Evolutionary conservation across 2,113 vertebrate species (phyloP).

Genomic region (Urocitellus parryii): DNA sequence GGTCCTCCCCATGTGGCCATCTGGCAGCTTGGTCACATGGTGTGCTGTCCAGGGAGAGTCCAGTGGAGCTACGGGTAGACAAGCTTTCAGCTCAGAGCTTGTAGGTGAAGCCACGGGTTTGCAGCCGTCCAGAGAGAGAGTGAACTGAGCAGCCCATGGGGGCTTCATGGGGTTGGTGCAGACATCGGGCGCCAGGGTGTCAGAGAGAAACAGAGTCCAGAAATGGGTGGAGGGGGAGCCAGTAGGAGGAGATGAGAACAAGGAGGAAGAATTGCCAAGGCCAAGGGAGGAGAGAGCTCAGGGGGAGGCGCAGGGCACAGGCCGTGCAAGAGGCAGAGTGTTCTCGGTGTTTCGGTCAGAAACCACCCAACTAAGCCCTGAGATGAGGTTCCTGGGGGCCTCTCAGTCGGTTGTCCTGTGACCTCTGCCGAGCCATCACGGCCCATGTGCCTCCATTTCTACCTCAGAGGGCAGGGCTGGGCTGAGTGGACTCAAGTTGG

Average conservation of each 20-base stretch:
- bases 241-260: not conserved
- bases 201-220: not conserved
- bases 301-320: accelerated
- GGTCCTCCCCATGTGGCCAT: accelerated
- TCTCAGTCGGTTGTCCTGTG: not conserved
- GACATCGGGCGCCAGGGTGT: not conserved
- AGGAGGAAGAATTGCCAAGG: not conserved
- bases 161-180: not conserved
- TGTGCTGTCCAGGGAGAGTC: not conserved
- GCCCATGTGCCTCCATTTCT: not conserved
- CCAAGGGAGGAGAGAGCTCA: not conserved
- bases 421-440: not conserved
- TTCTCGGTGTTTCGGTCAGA: accelerated
- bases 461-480: not conserved
- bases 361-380: not conserved
- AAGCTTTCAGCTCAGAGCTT: not conserved
- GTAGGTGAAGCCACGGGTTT: accelerated
- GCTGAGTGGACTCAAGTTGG: not conserved
- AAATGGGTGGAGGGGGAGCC: not conserved
- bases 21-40: accelerated
- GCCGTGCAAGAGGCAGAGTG: accelerated
- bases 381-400: not conserved
- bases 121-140: accelerated
- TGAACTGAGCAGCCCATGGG: not conserved
- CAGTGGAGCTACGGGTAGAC: accelerated